Percentiles rank a stretch among this genome's conserved stretches.
phyloP scores from a whole-genome alignment of 2,888 invertebrate species.

The Tuta absoluta region DNA sequence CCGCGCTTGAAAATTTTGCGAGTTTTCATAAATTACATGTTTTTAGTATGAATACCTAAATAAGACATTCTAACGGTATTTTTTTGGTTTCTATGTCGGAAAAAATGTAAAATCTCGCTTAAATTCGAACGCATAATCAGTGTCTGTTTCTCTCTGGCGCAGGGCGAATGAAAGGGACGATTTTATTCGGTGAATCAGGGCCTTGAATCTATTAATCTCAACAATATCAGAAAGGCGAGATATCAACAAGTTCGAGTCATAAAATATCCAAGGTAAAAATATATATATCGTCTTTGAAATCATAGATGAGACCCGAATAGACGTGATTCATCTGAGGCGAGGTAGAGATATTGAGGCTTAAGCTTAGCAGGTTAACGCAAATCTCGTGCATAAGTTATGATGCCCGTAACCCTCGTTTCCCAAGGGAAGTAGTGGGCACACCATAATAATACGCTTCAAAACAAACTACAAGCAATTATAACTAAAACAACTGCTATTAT shows the following conservation, averaged over 20 bases:
- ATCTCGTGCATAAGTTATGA: slow-evolving; percentile 71
- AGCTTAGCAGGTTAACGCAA: slow-evolving; percentile 56
- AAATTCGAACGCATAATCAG: no score
- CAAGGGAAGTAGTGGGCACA: slow-evolving; percentile 62
- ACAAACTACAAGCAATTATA: slow-evolving; percentile 77
- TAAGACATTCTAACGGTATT: no score
- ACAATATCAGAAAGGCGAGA: not conserved
- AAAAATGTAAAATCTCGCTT: no score
- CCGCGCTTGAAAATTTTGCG: no score
- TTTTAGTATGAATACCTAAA: no score
- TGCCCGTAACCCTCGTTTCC: slow-evolving; percentile 59
- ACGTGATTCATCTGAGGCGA: slow-evolving; percentile 33
- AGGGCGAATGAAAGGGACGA: no score
- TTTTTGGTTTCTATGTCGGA: no score
- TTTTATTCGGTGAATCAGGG: no score
- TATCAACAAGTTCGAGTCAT: not conserved
- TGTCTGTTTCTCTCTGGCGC: no score
- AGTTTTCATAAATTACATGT: no score
- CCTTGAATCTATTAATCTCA: not conserved
- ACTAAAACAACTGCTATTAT: slow-evolving; percentile 69
- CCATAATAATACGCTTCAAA: slow-evolving; percentile 70
- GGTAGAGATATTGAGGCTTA: slow-evolving; percentile 56
- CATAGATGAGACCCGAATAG: slow-evolving; percentile 35
- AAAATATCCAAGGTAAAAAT: slow-evolving; percentile 19
- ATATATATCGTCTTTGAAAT: slow-evolving; percentile 30